A percentile compares a stretch with the other conserved stretches of the same genome.
These are phyloP conservation scores for Noctua comes DNA, from an alignment of 2,888 invertebrate genomes.

Conservation along the genomic window DNA sequence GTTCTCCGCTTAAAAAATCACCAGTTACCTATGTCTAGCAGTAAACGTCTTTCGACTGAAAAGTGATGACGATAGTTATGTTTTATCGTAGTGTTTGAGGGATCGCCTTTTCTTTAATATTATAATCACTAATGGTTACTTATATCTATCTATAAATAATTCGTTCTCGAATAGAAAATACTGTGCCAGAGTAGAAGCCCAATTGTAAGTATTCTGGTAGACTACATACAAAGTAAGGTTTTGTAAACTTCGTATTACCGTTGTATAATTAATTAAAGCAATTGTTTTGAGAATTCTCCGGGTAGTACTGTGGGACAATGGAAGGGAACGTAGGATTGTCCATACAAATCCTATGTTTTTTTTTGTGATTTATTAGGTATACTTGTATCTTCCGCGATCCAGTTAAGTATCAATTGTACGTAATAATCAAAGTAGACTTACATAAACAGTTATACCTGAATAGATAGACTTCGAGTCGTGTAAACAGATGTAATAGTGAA, in stretches of 20 bases:
- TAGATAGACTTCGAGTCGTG: not conserved
- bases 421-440: not conserved
- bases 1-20: not conserved
- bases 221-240: constrained; percentile 21
- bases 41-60: not conserved
- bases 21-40: not conserved
- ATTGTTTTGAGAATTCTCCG: not conserved
- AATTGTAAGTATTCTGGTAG: constrained; percentile 42
- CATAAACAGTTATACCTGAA: not conserved
- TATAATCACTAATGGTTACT: not conserved
- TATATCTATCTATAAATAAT: constrained; percentile 15
- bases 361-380: not conserved
- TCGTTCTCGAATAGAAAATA: constrained; percentile 27
- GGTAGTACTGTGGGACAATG: not conserved
- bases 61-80: not conserved
- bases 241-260: constrained; percentile 20
- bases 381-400: not conserved
- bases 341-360: not conserved
- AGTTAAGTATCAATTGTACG: not conserved
- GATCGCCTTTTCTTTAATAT: not conserved
- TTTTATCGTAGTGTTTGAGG: not conserved
- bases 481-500: constrained; percentile 8
- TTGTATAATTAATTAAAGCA: constrained; percentile 7
- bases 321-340: not conserved
- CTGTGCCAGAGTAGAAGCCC: constrained; percentile 5